Evolutionary conservation across 2,888 invertebrate species (phyloP), one percentile per base, ranked within the genome.

Genomic region (Philaethria dido): DNA sequence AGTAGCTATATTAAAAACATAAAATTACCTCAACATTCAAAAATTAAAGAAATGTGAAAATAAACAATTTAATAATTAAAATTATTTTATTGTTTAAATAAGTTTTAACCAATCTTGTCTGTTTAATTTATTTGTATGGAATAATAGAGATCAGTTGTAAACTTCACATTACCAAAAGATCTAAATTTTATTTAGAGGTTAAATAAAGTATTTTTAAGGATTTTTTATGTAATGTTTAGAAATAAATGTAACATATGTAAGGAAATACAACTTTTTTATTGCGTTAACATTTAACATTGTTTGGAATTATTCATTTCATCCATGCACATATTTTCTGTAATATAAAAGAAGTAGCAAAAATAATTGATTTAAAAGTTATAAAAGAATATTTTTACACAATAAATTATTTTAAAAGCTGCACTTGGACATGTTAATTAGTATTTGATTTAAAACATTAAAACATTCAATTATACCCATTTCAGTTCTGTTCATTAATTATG

Each of bases 151-250:
- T 50, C 50, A 50, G 50, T 50, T 50, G 0, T 52, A 25, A 52
- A 9, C 29, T 29, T 16, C 29, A 16, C 36, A 64, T 47, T 47
- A 57, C 57, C 55, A 64, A 64, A 64, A 45, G 20, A 29, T 52
- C 1, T 42, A 25, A 16, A 59, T 47, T n/a, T n/a, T n/a, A n/a
- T n/a, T 39, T 59, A 59, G 42, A 65, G 14, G n/a, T 14, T 33
- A 16, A 20, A 55, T 33, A 60, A 59, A 25, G 20, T 59, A 64
- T n/a, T 44, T 50, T 57, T 67, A 69, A 83, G 80, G 75, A 79
- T 81, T 86, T 84, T 82, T 68, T 83, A 83, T 83, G 77, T 83
- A 81, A 83, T 77, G 72, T 83, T 81, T 83, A 83, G 80, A 80
- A 84, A 81, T 85, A 84, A 85, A 82, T 75, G 70, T 73, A 72